phyloP scores from a whole-genome alignment of 2,113 vertebrate species.

The Cryptomyrus ogoouensis region DNA sequence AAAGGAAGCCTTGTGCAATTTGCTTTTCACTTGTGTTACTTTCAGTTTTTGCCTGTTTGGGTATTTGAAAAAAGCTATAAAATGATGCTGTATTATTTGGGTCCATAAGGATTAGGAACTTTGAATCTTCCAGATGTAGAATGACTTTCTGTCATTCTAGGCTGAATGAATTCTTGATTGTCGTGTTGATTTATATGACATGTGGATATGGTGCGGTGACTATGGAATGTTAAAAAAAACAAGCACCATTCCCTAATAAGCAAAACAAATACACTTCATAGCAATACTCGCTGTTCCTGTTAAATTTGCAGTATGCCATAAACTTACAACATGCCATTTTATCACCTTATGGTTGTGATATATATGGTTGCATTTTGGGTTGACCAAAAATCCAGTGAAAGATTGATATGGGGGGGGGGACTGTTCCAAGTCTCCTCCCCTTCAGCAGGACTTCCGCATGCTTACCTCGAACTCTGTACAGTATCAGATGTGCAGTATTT shows the following conservation, averaged over 20 bases:
- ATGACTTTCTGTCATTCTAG: background rate
- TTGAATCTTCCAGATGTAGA: background rate
- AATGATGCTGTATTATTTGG: background rate
- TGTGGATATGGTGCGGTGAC: background rate
- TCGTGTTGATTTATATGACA: background rate
- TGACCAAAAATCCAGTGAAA: background rate
- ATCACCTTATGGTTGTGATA: background rate
- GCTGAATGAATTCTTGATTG: background rate
- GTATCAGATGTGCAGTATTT: background rate
- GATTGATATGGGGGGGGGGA: background rate
- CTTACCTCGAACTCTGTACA: background rate
- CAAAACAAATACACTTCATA: background rate
- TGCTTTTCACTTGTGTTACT: background rate
- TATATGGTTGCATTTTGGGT: background rate
- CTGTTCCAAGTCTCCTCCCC: background rate
- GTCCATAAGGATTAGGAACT: background rate
- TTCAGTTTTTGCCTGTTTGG: background rate
- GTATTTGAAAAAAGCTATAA: background rate
- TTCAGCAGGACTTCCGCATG: background rate
- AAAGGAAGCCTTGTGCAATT: background rate
- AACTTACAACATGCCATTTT: background rate
- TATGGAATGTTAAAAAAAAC: background rate
- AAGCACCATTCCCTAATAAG: background rate
- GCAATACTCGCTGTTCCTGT: background rate
- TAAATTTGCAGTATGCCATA: background rate